Conservation (phyloP, 1,140 invertebrate species). For the Zaprionus ornatus region DNA sequence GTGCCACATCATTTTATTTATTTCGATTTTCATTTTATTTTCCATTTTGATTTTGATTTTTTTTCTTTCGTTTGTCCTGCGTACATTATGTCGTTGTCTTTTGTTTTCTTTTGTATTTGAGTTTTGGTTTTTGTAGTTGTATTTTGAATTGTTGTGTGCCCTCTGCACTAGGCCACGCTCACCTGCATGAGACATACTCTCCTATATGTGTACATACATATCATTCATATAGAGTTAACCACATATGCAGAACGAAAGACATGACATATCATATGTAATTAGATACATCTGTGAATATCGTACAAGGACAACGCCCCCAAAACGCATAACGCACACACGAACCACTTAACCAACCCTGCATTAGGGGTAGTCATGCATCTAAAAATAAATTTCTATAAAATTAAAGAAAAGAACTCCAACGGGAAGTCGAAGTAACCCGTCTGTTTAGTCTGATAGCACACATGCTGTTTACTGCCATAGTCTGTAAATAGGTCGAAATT, state of each 20-base stretch:
- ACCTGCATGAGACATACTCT: constrained; percentile 35
- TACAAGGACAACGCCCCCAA: constrained; percentile 34
- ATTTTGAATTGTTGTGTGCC: constrained; percentile 32
- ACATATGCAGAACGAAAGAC: not conserved
- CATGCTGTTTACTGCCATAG: no score
- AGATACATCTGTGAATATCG: constrained; percentile 1
- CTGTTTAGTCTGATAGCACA: no score
- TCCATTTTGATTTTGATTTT: constrained; percentile 4
- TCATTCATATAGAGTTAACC: not conserved
- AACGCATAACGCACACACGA: constrained; percentile 31
- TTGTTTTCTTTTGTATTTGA: constrained; percentile 23
- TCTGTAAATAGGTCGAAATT: no score
- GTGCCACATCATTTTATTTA: not conserved
- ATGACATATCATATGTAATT: not conserved
- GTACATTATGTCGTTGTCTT: constrained; percentile 31
- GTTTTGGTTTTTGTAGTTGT: constrained; percentile 19
- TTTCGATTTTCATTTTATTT: constrained; percentile 8
- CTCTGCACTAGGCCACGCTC: constrained; percentile 33
- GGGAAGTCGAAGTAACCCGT: no score
- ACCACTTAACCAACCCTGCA: not conserved
- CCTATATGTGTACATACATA: not conserved
- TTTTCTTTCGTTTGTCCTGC: constrained; percentile 22
- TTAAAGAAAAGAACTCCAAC: no score
- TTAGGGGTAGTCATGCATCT: constrained; percentile 30
- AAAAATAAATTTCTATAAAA: not conserved